Evolutionary conservation across 1,140 invertebrate genomes (phyloP), one percentile per base, ranked within the genome.

Genomic region (Prorops nasuta): DNA sequence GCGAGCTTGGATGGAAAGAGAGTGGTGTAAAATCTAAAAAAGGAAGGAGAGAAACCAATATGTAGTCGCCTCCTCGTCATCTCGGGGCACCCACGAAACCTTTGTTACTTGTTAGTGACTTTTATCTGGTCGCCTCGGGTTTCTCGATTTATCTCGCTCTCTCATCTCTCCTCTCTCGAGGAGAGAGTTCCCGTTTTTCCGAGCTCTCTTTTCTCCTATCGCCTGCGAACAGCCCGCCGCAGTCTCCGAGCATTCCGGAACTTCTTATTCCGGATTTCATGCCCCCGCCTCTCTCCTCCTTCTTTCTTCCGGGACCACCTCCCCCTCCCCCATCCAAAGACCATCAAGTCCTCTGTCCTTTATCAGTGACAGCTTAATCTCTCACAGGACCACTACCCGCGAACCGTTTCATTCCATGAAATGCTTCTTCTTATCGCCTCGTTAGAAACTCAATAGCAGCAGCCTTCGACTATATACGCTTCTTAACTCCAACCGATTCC

Each of bases 61-160:
- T 62, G 59, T 61, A 61, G 59, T 45, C 43, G 24, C 22, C 21
- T 8, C 15, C 14, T 15, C 34, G 7, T 16, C 12, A 6, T 17
- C 9, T 1, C 34, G 2, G n/a, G 0, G 3, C 34, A n/a, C n/a
- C 34, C 6, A 17, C 60, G 34, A 60, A 64, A 64, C 61, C 62
- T 60, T 64, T 63, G 62, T 63, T 64, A 64, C 61, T 64, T 60
- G 57, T 64, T 64, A 64, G 62, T 60, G 62, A 64, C 62, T 64
- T 64, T 64, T 64, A 64, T 64, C 62, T 64, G 61, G 57, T 54
- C 50, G 56, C 62, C 61, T 44, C 51, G 61, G 53, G 54, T 60
- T n/a, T 28, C 61, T 62, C 58, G 62, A 64, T 64, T 64, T 60
- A 64, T 64, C 62, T 56, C 56, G 47, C 49, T n/a, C 44, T 49